These are phyloP conservation scores for Brachyopa scutellaris DNA, from an alignment of 2,888 invertebrate species.

Conservation along the genomic window DNA sequence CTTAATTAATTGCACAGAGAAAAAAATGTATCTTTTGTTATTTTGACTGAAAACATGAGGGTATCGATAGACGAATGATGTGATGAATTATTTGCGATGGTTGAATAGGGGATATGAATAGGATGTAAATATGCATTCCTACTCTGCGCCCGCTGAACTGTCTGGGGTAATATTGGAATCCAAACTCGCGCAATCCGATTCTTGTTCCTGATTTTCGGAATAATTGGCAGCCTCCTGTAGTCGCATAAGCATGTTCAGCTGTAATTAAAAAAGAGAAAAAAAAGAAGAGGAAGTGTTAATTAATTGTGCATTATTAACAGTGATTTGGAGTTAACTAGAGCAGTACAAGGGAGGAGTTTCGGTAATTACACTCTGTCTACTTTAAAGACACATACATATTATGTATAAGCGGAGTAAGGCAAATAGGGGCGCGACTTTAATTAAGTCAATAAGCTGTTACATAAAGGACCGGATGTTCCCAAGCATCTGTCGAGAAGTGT, in stretches of 20 bases:
- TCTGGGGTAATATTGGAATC: slow-evolving; percentile 90
- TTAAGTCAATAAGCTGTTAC: no score
- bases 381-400: no score
- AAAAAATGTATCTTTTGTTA: slow-evolving; percentile 15
- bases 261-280: slow-evolving; percentile 76
- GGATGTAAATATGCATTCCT: no score
- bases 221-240: slow-evolving; percentile 97
- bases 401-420: no score
- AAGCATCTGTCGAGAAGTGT: no score
- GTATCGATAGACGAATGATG: not conserved
- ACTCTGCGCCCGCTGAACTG: slow-evolving; percentile 83
- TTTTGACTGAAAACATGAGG: not conserved
- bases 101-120: slow-evolving; percentile 15
- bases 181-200: slow-evolving; percentile 93
- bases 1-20: slow-evolving; percentile 35
- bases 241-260: slow-evolving; percentile 97
- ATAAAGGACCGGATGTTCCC: no score
- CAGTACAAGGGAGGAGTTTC: not conserved
- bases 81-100: slow-evolving; percentile 17
- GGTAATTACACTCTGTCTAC: no score
- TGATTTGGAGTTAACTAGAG: not conserved
- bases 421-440: no score
- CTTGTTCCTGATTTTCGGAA: slow-evolving; percentile 94
- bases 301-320: not conserved
- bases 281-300: not conserved